Evolutionary conservation across 2,888 invertebrate genomes (phyloP), one percentile per base, ranked within the genome.

Genomic region (Melinaea menophilus): DNA sequence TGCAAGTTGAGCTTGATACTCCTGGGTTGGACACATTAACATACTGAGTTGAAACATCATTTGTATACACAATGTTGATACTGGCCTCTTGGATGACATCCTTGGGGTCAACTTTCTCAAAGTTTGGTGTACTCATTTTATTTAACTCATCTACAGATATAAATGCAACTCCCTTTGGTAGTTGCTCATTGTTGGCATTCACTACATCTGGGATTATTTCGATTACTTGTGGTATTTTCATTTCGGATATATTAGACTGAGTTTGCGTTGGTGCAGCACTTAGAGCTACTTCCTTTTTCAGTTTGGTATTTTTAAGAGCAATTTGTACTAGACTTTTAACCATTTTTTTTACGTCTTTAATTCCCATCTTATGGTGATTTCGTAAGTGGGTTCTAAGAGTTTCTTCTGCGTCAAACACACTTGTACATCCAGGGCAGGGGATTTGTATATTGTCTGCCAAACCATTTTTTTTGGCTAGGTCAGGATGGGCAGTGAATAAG

Each of bases 301-400:
- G 75, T 72, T 87, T 87, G 3, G 86, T 83, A 75, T 88, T 80
- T 77, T 88, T 86, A 11, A 89, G 77, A 31, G 89, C 88, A 63
- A 90, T 85, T 75, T 88, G 88, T 1, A 92, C 83, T 11, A 92
- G 83, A 69, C 92, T 92, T 75, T 91, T 91, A 0, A 93, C 81
- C 79, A 94, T 91, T 78, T 91, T 90, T 68, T 90, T 90, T 2
- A 93, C 83, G 75, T 94, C 94, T 70, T 91, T 90, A 62, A 91
- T 88, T 46, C 88, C 91, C 87, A 95, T 93, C 79, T 93, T 92
- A 77, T 95, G 95, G 77, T 95, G 95, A 73, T 93, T 92, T 34
- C 93, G 89, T 4, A 95, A 83, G 77, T 95, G 95, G 4, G 92
- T 90, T 71, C 93, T 86, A 0, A 95, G 79, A 0, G 93, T 93